Evolutionary conservation across 2,113 vertebrate species (phyloP), one percentile per base, ranked within the genome.

Genomic region (Nansenia antarctica): DNA sequence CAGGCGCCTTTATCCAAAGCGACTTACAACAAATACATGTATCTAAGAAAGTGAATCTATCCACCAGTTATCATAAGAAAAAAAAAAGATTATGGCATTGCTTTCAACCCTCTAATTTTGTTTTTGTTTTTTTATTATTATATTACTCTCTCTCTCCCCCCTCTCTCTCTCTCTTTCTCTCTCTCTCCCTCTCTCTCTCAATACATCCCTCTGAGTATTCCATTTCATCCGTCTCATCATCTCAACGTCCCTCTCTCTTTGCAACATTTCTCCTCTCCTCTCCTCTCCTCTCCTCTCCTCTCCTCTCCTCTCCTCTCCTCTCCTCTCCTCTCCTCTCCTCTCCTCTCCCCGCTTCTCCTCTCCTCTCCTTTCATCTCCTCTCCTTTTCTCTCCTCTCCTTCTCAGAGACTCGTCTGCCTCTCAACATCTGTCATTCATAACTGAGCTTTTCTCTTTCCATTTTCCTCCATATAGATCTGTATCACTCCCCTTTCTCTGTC

Each of bases 401-500:
- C 18, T 65, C 26, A 30, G 24, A 11, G 14, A 49, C 45, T 22
- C 4, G 6, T 7, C 11, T 26, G 57, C n/a, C 27, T 32, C 31
- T 22, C 45, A 22, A 34, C 9, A n/a, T 20, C 20, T 53, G 20
- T 32, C 30, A 62, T 35, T 61, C 20, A 30, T 31, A 60, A 35
- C 9, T 22, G 18, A 24, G 11, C n/a, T 22, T 22, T 35, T 37
- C 32, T 31, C 55, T 39, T 62, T 12, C 30, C 39, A 34, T 53
- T 27, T 55, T 32, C 3, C 27, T 53, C 53, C 61, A 26, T 27
- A 72, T 49, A 65, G 47, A 69, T 70, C 68, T 54, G 55, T 71
- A 70, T 58, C 63, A 65, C 73, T 73, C 77, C 54, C 74, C 72
- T 65, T 75, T 34, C 27, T 69, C 73, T 58, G 39, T 79, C 59